A percentile compares a stretch with the other conserved stretches of the same genome.
Evolutionary conservation across 2,113 vertebrate species (phyloP).

Genomic region (Cacatua alba): DNA sequence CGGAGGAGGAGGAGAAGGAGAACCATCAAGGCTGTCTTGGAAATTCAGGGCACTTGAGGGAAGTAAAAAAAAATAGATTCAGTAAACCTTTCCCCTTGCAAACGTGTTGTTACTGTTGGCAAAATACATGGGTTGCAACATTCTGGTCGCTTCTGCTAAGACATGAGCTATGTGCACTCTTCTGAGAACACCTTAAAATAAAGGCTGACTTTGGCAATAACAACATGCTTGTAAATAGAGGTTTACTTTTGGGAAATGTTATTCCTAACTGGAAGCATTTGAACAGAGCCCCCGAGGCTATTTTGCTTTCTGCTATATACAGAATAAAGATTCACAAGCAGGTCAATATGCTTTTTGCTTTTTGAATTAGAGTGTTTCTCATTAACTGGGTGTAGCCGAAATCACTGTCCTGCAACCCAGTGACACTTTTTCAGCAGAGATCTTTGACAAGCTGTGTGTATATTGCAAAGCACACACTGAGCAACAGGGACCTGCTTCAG

Average conservation of each 20-base stretch:
- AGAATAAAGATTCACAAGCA: conserved; percentile 17
- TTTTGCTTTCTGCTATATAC: conserved; percentile 33
- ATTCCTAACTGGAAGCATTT: conserved; percentile 32
- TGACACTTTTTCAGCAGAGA: neutral
- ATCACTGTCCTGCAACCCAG: neutral
- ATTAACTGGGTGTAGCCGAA: conserved; percentile 36
- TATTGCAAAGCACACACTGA: neutral
- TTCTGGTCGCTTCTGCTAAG: conserved; percentile 57
- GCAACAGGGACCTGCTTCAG: neutral
- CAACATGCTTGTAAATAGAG: conserved; percentile 68
- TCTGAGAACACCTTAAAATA: conserved; percentile 72
- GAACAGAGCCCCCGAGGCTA: neutral
- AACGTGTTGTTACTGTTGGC: conserved; percentile 60
- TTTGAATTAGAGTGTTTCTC: conserved; percentile 45
- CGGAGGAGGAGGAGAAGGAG: neutral
- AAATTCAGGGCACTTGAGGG: neutral
- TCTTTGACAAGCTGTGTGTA: neutral
- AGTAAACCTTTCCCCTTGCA: conserved; percentile 60
- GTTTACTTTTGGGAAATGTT: conserved; percentile 56
- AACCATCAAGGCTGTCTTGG: neutral
- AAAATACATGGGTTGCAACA: conserved; percentile 59
- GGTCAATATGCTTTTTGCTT: neutral
- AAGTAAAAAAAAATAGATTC: neutral
- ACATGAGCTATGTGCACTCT: conserved; percentile 4
- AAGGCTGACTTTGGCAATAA: conserved; percentile 72